Percentiles rank a stretch among this genome's conserved stretches.
These are phyloP conservation scores for Acanthosepion pharaonis DNA, from an alignment of 2,888 invertebrate species.

Conservation along the genomic window DNA sequence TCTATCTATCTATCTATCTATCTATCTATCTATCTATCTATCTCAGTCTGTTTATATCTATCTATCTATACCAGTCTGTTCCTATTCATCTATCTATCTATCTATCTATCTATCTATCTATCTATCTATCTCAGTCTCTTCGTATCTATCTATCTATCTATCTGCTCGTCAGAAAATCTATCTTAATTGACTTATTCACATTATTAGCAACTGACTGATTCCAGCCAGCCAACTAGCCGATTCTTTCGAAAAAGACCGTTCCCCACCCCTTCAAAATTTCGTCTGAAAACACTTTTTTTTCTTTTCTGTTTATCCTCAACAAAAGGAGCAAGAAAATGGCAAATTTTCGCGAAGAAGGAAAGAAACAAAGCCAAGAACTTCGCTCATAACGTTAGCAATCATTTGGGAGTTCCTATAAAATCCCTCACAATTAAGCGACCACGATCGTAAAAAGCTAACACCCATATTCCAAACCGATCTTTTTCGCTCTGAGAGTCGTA, in stretches of 20 bases:
- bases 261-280: not conserved
- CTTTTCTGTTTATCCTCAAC: not conserved
- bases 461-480: not conserved
- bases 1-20: too few relatives aligned
- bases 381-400: not conserved
- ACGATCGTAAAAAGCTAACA: not conserved
- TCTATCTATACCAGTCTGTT: too few relatives aligned
- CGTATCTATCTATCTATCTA: not conserved
- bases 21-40: too few relatives aligned
- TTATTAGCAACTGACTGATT: not conserved
- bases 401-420: constrained; percentile 33
- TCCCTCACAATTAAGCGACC: constrained; percentile 33
- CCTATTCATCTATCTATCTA: too few relatives aligned
- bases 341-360: not conserved
- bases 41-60: too few relatives aligned
- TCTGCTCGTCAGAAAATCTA: not conserved
- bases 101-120: too few relatives aligned
- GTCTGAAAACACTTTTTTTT: not conserved
- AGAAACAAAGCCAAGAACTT: not conserved
- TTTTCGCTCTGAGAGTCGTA: constrained; percentile 33
- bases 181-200: not conserved
- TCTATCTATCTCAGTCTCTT: too few relatives aligned
- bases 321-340: not conserved
- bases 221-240: not conserved
- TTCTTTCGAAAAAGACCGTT: not conserved